Evolutionary conservation across 2,113 vertebrate genomes (phyloP).

Genomic region (Notechis scutatus): DNA sequence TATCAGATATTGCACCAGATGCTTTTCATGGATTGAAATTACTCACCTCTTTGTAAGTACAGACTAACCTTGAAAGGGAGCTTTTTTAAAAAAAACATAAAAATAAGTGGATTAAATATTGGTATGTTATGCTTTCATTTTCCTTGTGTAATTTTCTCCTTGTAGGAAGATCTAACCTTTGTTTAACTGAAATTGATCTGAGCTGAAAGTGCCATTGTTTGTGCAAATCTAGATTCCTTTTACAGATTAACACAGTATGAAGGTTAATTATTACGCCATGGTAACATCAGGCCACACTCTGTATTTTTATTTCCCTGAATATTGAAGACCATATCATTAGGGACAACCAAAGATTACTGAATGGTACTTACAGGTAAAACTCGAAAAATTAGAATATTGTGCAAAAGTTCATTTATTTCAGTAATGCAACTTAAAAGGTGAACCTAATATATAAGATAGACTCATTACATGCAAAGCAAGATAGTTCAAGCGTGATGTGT

Average conservation of each 20-base stretch:
- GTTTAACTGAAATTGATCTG: conserved; percentile 62
- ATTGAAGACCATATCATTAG: neutral
- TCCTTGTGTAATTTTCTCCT: conserved; percentile 58
- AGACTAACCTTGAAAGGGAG: conserved; percentile 21
- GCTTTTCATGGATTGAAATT: conserved; percentile 95
- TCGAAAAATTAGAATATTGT: too few species aligned
- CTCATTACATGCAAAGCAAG: too few species aligned
- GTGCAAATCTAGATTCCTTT: conserved; percentile 56
- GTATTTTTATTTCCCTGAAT: neutral
- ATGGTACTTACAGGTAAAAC: too few species aligned
- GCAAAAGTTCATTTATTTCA: too few species aligned
- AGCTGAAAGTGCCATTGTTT: conserved; percentile 52
- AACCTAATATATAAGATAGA: too few species aligned
- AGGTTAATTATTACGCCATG: conserved; percentile 49
- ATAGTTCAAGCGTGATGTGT: too few species aligned
- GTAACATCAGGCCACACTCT: neutral
- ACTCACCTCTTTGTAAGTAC: conserved; percentile 96
- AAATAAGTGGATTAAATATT: conserved; percentile 48
- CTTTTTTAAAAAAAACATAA: conserved; percentile 29
- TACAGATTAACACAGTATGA: conserved; percentile 51
- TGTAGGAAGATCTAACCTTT: conserved; percentile 67
- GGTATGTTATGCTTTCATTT: conserved; percentile 57
- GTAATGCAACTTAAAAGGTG: too few species aligned
- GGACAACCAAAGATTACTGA: neutral
- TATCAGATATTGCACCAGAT: conserved; percentile 92